Percentiles rank a stretch among this genome's conserved stretches.
Conservation (phyloP, 2,797 vertebrate genomes). For the Rallus crepitans region DNA sequence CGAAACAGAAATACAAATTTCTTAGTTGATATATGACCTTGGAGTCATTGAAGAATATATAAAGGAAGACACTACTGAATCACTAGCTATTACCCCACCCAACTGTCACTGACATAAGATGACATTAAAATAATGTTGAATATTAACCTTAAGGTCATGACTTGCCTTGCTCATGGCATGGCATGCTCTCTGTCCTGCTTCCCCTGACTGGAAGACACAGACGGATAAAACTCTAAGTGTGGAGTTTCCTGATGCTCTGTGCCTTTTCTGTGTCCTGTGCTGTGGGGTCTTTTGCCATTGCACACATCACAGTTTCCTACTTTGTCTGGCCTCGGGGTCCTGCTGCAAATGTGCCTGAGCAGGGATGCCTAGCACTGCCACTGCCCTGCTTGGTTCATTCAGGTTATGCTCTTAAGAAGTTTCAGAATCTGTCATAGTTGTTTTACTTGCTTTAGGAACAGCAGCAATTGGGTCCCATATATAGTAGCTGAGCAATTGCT, state of each 20-base stretch:
- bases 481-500: not conserved
- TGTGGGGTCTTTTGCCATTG: fast-evolving
- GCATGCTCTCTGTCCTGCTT: not conserved
- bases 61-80: not conserved
- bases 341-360: not conserved
- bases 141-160: not conserved
- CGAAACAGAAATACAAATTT: not conserved
- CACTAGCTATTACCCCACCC: not conserved
- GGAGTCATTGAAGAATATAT: not conserved
- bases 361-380: not conserved
- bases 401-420: not conserved
- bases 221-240: not conserved
- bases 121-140: not conserved
- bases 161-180: not conserved
- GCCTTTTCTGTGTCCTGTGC: not conserved
- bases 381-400: not conserved
- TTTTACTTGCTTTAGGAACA: not conserved
- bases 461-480: not conserved
- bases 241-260: not conserved
- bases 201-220: not conserved
- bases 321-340: not conserved
- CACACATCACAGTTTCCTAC: fast-evolving
- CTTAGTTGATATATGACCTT: not conserved
- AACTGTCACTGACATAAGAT: not conserved
- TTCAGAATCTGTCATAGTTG: not conserved